phyloP scores from a whole-genome alignment of 2,113 vertebrate genomes.

The Pristiophorus japonicus region DNA sequence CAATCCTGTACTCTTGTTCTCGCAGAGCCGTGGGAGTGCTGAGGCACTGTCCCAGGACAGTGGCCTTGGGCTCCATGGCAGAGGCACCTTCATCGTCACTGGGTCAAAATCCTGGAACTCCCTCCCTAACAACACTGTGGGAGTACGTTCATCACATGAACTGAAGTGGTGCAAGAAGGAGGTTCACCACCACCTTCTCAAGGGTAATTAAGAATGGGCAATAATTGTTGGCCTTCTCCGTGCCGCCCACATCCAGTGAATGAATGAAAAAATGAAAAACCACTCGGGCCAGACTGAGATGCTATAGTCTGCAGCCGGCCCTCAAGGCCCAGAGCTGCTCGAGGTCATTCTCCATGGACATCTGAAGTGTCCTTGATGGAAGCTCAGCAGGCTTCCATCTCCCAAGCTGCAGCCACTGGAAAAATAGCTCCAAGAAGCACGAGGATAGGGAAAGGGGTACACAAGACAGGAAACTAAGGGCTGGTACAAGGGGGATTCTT shows the following conservation, averaged over 20 bases:
- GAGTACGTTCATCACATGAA: neutral
- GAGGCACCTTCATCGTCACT: neutral
- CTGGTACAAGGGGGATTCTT: neutral
- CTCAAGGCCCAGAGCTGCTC: neutral
- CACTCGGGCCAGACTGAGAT: neutral
- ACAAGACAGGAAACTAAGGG: neutral
- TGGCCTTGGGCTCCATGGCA: too few species aligned
- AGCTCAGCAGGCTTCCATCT: neutral
- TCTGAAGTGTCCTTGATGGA: neutral
- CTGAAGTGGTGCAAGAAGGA: neutral
- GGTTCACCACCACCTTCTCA: neutral
- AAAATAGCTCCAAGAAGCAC: neutral
- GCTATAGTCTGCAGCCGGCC: neutral
- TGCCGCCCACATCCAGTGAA: neutral
- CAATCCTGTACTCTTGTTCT: neutral
- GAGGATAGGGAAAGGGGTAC: neutral
- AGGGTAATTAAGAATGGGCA: too few species aligned
- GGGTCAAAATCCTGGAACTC: neutral
- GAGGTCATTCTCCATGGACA: neutral
- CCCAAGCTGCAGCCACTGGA: neutral
- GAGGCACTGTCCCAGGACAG: neutral
- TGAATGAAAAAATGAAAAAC: neutral
- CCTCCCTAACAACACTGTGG: neutral
- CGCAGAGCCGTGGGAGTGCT: neutral
- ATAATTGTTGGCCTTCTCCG: neutral